Percentiles rank a stretch among this genome's conserved stretches.
phyloP scores from a whole-genome alignment of 2,113 vertebrate genomes.

The Apeltes quadracus region DNA sequence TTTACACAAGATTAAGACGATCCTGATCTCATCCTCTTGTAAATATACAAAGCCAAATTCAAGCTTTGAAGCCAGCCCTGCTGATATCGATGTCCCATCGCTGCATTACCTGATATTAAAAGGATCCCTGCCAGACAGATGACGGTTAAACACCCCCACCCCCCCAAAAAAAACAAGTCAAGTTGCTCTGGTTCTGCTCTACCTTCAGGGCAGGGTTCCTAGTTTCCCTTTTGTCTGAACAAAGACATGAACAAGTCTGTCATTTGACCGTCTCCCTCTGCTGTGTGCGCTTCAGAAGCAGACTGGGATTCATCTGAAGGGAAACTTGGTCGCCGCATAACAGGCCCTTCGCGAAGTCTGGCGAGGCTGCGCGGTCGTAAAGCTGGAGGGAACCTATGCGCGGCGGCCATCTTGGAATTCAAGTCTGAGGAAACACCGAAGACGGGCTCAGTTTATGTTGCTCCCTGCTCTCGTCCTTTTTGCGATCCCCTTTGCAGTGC shows the following conservation, averaged over 20 bases:
- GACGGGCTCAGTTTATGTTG: conserved; percentile 38
- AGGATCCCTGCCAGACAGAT: conserved; percentile 60
- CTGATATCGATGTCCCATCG: conserved; percentile 60
- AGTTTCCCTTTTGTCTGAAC: conserved; percentile 74
- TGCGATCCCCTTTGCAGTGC: conserved; percentile 14
- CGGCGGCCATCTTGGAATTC: conserved; percentile 53
- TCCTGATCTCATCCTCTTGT: conserved; percentile 30
- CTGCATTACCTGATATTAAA: conserved; percentile 63
- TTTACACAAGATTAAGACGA: conserved; percentile 1
- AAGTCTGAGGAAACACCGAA: conserved; percentile 27
- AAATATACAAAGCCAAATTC: conserved; percentile 44
- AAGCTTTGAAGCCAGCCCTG: conserved; percentile 48
- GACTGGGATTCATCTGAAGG: conserved; percentile 72
- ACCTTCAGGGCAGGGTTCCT: conserved; percentile 65
- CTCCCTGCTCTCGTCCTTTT: conserved; percentile 18
- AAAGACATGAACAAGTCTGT: conserved; percentile 64
- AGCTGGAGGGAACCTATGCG: conserved; percentile 32
- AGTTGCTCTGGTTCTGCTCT: conserved; percentile 41
- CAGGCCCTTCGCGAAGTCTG: conserved; percentile 67
- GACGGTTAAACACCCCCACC: no score
- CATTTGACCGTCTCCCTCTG: conserved; percentile 69
- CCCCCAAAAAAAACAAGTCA: conserved; percentile 57
- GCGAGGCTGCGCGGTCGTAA: conserved; percentile 41
- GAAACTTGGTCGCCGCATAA: conserved; percentile 78
- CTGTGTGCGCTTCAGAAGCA: conserved; percentile 70